Base-by-base conservation (phyloP, 2,888 invertebrate genomes). In the Ormyrus rosae region DNA sequence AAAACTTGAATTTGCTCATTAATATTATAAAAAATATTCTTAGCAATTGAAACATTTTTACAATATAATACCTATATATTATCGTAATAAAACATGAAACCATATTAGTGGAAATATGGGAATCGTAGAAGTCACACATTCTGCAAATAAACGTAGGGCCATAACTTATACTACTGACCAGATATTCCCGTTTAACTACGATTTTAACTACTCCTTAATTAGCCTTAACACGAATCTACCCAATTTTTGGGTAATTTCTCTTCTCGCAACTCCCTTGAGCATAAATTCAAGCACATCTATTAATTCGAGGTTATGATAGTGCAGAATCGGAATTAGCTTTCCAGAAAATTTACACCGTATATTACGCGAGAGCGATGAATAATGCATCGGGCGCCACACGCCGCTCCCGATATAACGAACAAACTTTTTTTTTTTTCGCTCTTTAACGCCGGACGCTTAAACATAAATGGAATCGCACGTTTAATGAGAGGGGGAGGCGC, bases 261-360 rank as follows among this genome's bases (percentile, higher is more conserved):
- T 34, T 34, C 19, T 3, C 3, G 19, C 50, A n/a, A 50, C 6
- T 9, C 19, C 50, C n/a, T 7, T 13, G 55, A 46, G 19, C 50
- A 11, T 60, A 50, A 46, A 60, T 45, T 60, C 70, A 11, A 56
- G n/a, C 46, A 11, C 46, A 50, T 56, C 55, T 73, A 73, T 73
- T 64, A 64, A 73, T 73, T 64, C 34, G 60, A 50, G 34, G 58
- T 48, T 45, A 48, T 19, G 11, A 8, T 61, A 51, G 63, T 5
- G 61, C 64, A 10, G 11, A 13, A 64, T 64, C 11, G 63, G 53
- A 73, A 64, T 73, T 55, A 55, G 48, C 53, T 73, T 46, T 55
- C 48, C 55, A 64, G 64, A 64, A 64, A 73, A 73, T 73, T 64
- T 46, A 73, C 56, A 10, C 56, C 45, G 13, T n/a, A 11, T 60